phyloP scores from a whole-genome alignment of 2,888 invertebrate genomes.

The Cheilosia urbana region DNA sequence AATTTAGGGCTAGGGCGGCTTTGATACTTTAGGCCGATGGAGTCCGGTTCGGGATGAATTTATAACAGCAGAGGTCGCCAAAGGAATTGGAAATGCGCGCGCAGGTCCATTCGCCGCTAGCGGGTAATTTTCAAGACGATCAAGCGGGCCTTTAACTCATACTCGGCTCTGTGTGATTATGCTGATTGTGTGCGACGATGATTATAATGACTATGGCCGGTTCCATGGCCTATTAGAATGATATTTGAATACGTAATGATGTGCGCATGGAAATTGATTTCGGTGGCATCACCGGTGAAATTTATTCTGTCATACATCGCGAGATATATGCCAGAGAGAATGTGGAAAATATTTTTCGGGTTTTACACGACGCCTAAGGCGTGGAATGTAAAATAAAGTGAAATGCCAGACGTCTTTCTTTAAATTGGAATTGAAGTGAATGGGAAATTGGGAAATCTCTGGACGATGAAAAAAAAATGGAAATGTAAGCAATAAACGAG shows the following conservation, averaged over 20 bases:
- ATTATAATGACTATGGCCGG: constrained; percentile 43
- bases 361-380: neutral
- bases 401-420: neutral
- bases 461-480: too few relatives aligned
- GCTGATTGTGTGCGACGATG: constrained; percentile 68
- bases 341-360: constrained; percentile 2
- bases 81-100: constrained; percentile 54
- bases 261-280: constrained; percentile 67
- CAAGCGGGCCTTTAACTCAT: constrained; percentile 57
- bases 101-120: constrained; percentile 48
- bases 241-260: constrained; percentile 70
- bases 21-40: constrained; percentile 32
- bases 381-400: neutral
- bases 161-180: constrained; percentile 58
- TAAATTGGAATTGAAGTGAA: neutral
- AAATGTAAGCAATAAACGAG: too few relatives aligned
- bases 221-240: constrained; percentile 70
- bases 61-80: constrained; percentile 27
- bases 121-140: constrained; percentile 67
- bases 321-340: constrained; percentile 28
- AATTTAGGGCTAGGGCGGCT: constrained; percentile 56
- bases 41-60: constrained; percentile 40
- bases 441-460: neutral
- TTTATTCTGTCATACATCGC: constrained; percentile 39
- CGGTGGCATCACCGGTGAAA: constrained; percentile 63